A percentile compares a stretch with the other conserved stretches of the same genome.
phyloP scores from a whole-genome alignment of 2,888 invertebrate species.

The Lithophane leautieri region DNA sequence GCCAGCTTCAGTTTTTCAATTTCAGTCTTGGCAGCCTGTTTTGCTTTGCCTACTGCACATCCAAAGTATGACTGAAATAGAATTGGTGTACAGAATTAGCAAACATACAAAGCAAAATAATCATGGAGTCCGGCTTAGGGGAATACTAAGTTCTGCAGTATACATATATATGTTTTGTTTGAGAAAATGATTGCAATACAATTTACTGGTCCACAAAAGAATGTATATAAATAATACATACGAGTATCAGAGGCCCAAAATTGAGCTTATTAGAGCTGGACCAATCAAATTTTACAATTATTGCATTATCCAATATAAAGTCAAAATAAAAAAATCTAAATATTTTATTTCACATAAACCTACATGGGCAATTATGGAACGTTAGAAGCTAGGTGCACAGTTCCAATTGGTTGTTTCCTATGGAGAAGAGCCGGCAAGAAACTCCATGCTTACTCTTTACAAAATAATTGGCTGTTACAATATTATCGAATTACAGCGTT shows the following conservation, averaged over 20 bases:
- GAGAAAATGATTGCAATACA: not conserved
- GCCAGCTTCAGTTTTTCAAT: constrained; percentile 98
- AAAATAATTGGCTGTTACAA: too few relatives aligned
- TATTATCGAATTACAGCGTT: too few relatives aligned
- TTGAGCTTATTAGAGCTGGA: not conserved
- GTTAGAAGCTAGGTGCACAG: too few relatives aligned
- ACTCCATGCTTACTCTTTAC: too few relatives aligned
- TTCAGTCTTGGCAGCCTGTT: constrained; percentile 99
- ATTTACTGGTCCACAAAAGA: not conserved
- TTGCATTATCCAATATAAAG: too few relatives aligned
- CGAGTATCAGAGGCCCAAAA: not conserved
- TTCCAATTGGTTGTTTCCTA: too few relatives aligned
- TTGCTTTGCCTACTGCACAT: constrained; percentile 99
- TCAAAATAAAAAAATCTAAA: too few relatives aligned
- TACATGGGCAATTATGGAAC: too few relatives aligned
- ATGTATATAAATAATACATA: too few relatives aligned
- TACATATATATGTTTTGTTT: not conserved
- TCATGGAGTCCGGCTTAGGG: not conserved
- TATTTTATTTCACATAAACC: too few relatives aligned
- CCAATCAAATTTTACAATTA: too few relatives aligned
- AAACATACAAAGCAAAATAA: not conserved
- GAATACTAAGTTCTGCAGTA: not conserved
- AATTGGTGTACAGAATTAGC: constrained; percentile 10
- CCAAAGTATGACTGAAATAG: constrained; percentile 96
- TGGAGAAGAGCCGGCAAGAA: too few relatives aligned